phyloP scores from a whole-genome alignment of 2,888 invertebrate species.

The Lithophane ornitopus region DNA sequence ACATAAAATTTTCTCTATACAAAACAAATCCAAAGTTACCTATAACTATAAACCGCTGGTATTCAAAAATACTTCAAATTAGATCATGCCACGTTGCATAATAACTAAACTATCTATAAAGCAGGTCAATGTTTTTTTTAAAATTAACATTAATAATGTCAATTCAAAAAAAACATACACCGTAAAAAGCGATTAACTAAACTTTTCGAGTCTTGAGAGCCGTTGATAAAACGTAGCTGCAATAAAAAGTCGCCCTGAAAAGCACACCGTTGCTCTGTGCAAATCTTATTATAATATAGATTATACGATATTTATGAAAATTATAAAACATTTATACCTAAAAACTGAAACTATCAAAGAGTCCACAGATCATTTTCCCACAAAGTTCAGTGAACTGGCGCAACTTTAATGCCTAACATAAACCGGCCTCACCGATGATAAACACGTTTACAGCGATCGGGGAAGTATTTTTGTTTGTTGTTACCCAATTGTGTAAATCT shows the following conservation, averaged over 20 bases:
- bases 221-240: neutral
- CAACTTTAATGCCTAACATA: slow-evolving; percentile 83
- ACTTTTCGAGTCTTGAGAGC: too few relatives aligned
- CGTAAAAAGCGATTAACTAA: too few relatives aligned
- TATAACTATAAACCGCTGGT: too few relatives aligned
- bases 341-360: slow-evolving; percentile 6
- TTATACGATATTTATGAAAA: neutral
- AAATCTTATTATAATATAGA: neutral
- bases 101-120: too few relatives aligned
- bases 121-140: too few relatives aligned
- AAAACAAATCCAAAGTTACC: too few relatives aligned
- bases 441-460: slow-evolving; percentile 75
- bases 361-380: slow-evolving; percentile 50
- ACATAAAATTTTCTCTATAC: too few relatives aligned
- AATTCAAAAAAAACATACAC: too few relatives aligned
- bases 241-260: neutral
- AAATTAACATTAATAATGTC: too few relatives aligned
- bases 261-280: too few relatives aligned
- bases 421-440: slow-evolving; percentile 82
- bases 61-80: too few relatives aligned
- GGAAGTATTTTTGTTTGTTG: slow-evolving; percentile 76
- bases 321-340: neutral
- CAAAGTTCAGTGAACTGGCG: slow-evolving; percentile 81
- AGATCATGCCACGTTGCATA: too few relatives aligned
- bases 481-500: slow-evolving; percentile 78